Evolutionary conservation across 2,113 vertebrate genomes (phyloP), one percentile per base, ranked within the genome.

Genomic region (Psittacula cyanocephala): DNA sequence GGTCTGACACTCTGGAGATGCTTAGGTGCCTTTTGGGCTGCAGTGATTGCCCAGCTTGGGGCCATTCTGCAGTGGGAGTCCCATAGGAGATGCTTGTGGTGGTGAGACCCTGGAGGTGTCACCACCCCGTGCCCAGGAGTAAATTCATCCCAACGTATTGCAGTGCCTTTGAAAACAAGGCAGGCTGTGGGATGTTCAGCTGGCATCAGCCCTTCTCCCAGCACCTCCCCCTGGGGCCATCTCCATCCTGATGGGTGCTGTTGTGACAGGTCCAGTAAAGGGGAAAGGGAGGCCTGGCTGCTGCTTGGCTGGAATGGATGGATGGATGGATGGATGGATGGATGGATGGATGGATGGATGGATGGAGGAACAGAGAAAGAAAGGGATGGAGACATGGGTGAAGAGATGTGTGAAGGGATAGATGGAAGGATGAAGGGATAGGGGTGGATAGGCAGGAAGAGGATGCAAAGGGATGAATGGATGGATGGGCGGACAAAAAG

Each of bases 91-190:
- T 29, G 28, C 9, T 44, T 1, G 0, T 2, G 46, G 22, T 2
- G 25, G 24, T 46, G 57, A 23, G 41, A 63, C 23, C 31, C 29
- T 13, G 10, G 27, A 77, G 35, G 24, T 64, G 57, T 47, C 76
- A 81, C 5, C 28, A 11, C 7, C 14, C 39, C 0, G 0, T 28
- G 29, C 7, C 15, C 49, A 7, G 68, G 53, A 67, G 23, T 22
- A 35, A 64, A 76, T 59, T 16, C 76, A 60, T 27, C 49, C 39
- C 8, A 1, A 23, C 2, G n/a, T 6, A 20, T 11, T 1, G 1
- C 1, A 1, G 41, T 49, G 77, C n/a, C 78, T 55, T 35, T 1
- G 2, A 71, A 62, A 46, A 16, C 10, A 57, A 37, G 28, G 4
- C 13, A 37, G 37, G 50, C 65, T 65, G 29, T 0, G 23, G 89